Evolutionary conservation across 2,888 invertebrate genomes (phyloP).

Genomic region (Stenoptilia bipunctidactyla): DNA sequence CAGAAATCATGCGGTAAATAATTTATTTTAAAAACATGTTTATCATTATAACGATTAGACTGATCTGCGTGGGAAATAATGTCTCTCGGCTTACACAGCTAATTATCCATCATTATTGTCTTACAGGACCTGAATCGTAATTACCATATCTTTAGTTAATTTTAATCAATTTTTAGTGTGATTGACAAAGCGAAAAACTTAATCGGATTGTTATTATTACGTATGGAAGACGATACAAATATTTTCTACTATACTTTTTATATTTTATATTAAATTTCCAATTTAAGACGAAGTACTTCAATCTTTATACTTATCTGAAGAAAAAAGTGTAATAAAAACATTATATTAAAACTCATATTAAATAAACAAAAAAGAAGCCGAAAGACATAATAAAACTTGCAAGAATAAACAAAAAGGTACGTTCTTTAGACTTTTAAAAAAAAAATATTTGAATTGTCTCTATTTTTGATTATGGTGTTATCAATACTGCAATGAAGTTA

Average conservation of each 20-base stretch:
- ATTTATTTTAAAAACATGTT: slow-evolving; percentile 58
- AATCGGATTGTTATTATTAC: slow-evolving; percentile 37
- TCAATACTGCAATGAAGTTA: too few species aligned
- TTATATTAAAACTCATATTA: too few species aligned
- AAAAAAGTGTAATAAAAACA: too few species aligned
- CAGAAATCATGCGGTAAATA: slow-evolving; percentile 56
- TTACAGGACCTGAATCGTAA: slow-evolving; percentile 56
- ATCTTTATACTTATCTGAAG: neutral
- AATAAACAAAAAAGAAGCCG: too few species aligned
- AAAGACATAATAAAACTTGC: too few species aligned
- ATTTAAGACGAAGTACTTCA: neutral
- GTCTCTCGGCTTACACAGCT: slow-evolving; percentile 53
- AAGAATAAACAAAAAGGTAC: too few species aligned
- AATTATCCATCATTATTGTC: slow-evolving; percentile 68
- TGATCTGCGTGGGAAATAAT: slow-evolving; percentile 44
- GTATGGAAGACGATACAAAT: slow-evolving; percentile 65
- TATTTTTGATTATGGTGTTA: too few species aligned
- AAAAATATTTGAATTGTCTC: too few species aligned
- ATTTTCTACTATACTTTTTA: slow-evolving; percentile 31
- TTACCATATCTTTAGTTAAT: slow-evolving; percentile 21
- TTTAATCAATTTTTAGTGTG: neutral
- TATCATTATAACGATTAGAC: slow-evolving; percentile 45
- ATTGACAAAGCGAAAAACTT: slow-evolving; percentile 21
- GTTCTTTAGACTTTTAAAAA: too few species aligned
- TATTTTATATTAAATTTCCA: neutral